These are phyloP conservation scores for Nomada ferruginata DNA, from an alignment of 2,888 invertebrate genomes.

Conservation along the genomic window DNA sequence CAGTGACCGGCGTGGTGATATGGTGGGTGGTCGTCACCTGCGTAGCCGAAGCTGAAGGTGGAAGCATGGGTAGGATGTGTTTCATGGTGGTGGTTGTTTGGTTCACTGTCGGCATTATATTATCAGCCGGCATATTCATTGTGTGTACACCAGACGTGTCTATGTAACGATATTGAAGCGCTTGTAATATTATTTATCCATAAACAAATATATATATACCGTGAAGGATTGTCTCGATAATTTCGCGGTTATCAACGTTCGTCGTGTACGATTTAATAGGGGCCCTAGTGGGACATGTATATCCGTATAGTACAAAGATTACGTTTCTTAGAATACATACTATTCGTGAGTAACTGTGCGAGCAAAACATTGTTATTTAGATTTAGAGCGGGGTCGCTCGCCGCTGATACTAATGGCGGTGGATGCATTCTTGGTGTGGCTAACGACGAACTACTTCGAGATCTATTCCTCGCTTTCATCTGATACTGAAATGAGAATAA, in stretches of 20 bases:
- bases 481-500: constrained; percentile 75
- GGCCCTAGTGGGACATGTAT: constrained; percentile 27
- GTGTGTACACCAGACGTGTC: constrained; percentile 85
- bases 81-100: constrained; percentile 79
- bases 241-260: not conserved
- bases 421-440: constrained; percentile 85
- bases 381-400: constrained; percentile 90
- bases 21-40: constrained; percentile 82
- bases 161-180: constrained; percentile 64
- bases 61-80: constrained; percentile 85
- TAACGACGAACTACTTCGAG: constrained; percentile 86
- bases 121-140: constrained; percentile 85
- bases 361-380: constrained; percentile 90
- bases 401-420: constrained; percentile 89
- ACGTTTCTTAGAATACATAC: constrained; percentile 84
- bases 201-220: constrained; percentile 30
- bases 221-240: constrained; percentile 31
- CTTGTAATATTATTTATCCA: constrained; percentile 53
- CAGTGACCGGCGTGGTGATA: constrained; percentile 84
- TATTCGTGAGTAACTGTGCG: constrained; percentile 92
- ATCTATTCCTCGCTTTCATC: constrained; percentile 85
- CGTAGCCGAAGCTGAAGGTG: constrained; percentile 84
- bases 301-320: constrained; percentile 32
- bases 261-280: constrained; percentile 7
- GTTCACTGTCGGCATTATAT: constrained; percentile 74